Conservation (phyloP, 1,140 invertebrate species). For the Penaeus chinensis region DNA sequence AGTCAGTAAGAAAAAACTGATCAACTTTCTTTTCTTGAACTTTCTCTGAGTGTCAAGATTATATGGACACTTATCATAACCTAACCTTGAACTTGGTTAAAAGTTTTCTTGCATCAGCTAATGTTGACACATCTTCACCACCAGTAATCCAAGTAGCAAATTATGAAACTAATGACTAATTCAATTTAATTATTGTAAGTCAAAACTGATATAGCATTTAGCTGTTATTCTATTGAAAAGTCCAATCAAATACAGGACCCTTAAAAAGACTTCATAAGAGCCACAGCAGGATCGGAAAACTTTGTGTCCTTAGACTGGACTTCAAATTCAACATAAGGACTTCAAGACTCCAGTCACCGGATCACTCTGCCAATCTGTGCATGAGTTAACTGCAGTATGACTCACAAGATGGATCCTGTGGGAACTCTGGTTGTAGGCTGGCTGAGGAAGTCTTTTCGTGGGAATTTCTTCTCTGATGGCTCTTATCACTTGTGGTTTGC, state of each 20-base stretch:
- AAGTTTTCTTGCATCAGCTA: too few species aligned
- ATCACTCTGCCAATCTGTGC: neutral
- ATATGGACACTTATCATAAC: too few species aligned
- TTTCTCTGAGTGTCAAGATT: too few species aligned
- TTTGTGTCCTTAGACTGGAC: neutral
- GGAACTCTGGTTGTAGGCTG: conserved; percentile 60
- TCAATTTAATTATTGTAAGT: too few species aligned
- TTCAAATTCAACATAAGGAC: conserved; percentile 4
- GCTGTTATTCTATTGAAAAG: neutral
- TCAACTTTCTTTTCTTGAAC: too few species aligned
- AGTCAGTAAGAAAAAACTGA: neutral
- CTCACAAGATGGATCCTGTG: conserved; percentile 61
- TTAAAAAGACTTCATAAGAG: conserved; percentile 13
- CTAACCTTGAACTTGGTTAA: too few species aligned
- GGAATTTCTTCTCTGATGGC: conserved; percentile 42
- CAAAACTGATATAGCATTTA: neutral
- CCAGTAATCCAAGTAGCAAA: too few species aligned
- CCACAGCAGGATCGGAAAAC: neutral
- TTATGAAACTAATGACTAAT: too few species aligned
- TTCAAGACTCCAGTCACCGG: neutral
- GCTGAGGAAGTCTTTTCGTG: conserved; percentile 51
- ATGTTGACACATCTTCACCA: too few species aligned
- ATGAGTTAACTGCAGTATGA: neutral
- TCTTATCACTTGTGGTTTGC: conserved; percentile 38
- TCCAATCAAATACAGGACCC: neutral